A percentile compares a stretch with the other conserved stretches of the same genome.
Evolutionary conservation across 2,113 vertebrate species (phyloP).

Genomic region (Upupa epops): DNA sequence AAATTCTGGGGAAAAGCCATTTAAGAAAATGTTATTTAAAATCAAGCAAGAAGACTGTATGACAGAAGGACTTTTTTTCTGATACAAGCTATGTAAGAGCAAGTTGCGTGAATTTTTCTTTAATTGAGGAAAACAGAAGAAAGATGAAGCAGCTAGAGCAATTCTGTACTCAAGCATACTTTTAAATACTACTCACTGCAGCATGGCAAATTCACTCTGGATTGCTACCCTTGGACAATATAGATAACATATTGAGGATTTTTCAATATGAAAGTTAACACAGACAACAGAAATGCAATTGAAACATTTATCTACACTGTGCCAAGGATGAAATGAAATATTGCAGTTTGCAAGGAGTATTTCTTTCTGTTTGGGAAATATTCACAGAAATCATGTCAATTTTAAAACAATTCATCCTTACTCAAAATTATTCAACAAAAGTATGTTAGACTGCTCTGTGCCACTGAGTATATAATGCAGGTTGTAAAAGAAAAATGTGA

Average conservation of each 20-base stretch:
- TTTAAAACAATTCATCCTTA: background rate
- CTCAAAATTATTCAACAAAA: background rate
- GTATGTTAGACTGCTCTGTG: background rate
- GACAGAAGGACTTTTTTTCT: background rate
- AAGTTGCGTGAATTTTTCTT: background rate
- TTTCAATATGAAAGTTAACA: background rate
- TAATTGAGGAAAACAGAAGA: background rate
- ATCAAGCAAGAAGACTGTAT: accelerated
- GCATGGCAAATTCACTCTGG: background rate
- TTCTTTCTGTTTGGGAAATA: background rate
- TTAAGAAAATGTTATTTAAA: background rate
- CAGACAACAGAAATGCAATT: background rate
- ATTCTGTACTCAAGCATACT: background rate
- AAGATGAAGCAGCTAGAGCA: background rate
- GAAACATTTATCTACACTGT: background rate
- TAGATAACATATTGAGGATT: background rate
- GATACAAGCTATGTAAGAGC: background rate
- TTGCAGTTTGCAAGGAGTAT: background rate
- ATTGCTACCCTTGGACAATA: background rate
- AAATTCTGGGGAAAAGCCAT: background rate
- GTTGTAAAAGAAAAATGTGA: background rate
- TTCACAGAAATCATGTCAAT: background rate
- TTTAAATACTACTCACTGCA: background rate
- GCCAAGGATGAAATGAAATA: background rate
- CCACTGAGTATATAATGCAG: background rate